Evolutionary conservation across 2,797 vertebrate species (phyloP).

Genomic region (Salarias fasciatus): DNA sequence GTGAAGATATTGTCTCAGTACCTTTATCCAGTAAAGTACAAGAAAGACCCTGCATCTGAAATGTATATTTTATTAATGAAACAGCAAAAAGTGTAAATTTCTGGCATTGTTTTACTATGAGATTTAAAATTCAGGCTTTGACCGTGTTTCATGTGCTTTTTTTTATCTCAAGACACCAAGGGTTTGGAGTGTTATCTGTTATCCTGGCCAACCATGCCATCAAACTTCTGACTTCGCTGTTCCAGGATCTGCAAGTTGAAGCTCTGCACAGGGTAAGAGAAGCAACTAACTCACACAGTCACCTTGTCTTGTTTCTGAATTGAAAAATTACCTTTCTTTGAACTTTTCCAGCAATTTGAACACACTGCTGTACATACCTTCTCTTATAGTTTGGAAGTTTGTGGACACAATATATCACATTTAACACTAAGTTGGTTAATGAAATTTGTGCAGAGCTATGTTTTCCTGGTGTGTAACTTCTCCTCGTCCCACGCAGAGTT

Average conservation of each 20-base stretch:
- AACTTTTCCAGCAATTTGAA: background rate
- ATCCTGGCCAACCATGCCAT: conserved; percentile 97
- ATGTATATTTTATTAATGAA: too few species aligned
- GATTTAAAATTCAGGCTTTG: too few species aligned
- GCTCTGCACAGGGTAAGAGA: conserved; percentile 91
- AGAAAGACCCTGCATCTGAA: too few species aligned
- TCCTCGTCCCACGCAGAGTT: conserved; percentile 77
- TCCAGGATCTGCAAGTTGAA: conserved; percentile 97
- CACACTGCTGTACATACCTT: background rate
- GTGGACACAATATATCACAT: background rate
- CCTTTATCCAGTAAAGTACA: too few species aligned
- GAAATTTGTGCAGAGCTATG: background rate
- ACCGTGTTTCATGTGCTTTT: too few species aligned
- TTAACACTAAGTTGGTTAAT: background rate
- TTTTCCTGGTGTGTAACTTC: too few species aligned
- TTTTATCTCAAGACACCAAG: conserved; percentile 87
- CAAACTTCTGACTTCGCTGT: conserved; percentile 93
- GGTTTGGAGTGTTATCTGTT: conserved; percentile 96
- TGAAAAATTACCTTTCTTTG: background rate
- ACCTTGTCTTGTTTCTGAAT: background rate
- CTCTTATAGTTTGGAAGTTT: background rate
- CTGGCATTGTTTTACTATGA: too few species aligned
- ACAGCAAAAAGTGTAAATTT: too few species aligned
- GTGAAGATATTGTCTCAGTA: too few species aligned
- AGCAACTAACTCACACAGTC: background rate